phyloP scores from a whole-genome alignment of 2,888 invertebrate species.

The Aromia moschata region DNA sequence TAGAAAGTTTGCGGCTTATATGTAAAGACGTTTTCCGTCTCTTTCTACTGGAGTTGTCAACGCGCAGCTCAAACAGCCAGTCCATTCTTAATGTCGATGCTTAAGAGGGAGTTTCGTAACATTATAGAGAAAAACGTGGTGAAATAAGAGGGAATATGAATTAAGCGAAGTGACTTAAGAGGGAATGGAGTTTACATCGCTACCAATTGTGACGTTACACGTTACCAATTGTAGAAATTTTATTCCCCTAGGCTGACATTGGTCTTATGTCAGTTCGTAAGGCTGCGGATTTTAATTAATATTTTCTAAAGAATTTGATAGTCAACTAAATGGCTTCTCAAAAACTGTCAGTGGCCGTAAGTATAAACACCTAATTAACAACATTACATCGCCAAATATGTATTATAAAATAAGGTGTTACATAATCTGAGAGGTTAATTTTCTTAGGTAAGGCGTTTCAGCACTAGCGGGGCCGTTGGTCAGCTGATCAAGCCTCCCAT shows the following conservation, averaged over 20 bases:
- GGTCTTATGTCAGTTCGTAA: neutral
- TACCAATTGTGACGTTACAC: no score
- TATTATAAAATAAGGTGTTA: constrained; percentile 19
- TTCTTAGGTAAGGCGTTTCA: constrained; percentile 68
- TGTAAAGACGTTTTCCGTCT: no score
- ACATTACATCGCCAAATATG: neutral
- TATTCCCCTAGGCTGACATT: neutral
- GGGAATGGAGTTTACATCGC: no score
- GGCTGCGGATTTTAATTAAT: neutral
- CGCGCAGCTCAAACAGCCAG: no score
- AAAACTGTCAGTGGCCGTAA: constrained; percentile 52
- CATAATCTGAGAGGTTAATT: constrained; percentile 30
- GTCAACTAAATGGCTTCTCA: constrained; percentile 49
- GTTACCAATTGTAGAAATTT: no score
- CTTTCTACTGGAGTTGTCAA: no score
- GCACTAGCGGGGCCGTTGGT: constrained; percentile 64
- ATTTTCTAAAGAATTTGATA: constrained; percentile 7
- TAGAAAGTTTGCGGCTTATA: no score
- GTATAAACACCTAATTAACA: constrained; percentile 23
- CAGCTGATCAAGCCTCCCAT: constrained; percentile 81
- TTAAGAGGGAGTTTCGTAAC: no score
- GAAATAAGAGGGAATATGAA: no score
- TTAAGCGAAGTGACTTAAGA: no score
- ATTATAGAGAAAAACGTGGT: no score
- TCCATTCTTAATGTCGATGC: no score